Evolutionary conservation across 2,888 invertebrate genomes (phyloP), one percentile per base, ranked within the genome.

Genomic region (Galerucella nymphaeae): DNA sequence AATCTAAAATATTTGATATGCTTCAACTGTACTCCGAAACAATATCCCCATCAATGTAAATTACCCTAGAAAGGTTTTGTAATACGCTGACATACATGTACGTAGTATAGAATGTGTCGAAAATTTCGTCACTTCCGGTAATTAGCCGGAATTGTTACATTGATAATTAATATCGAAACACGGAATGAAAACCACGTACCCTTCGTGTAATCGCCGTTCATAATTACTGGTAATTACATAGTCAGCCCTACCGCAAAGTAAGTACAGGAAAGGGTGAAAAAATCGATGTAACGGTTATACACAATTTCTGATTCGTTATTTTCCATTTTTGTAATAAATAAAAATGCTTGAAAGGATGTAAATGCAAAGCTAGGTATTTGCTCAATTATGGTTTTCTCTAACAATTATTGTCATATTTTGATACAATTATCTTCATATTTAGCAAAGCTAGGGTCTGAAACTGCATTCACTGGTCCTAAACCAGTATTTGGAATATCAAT

Each of bases 111-210:
- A 80, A 80, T 81, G 80, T 75, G 79, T 78, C 79, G 75, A 75
- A 77, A 79, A 78, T 82, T 81, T 81, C 84, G 84, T 84, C 84
- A 84, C 80, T 80, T 85, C 85, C 84, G 79, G 84, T 79, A 84
- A 85, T 85, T 84, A 83, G 78, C 74, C 78, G 76, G 13, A 80
- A 83, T 84, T 82, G 84, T 84, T 85, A 83, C 83, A 82, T 84
- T 82, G 83, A 83, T 84, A 85, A 85, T 85, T 84, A 85, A 80
- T 71, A 71, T 71, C 16, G 75, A 62, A 66, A 59, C 62, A 66
- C 69, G 66, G 70, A 66, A 71, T 74, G 70, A 53, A 67, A 75
- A 70, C 66, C 71, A 61, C 68, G 75, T 73, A n/a, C 55, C 67
- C 55, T 73, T 67, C 72, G 71, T 73, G 71, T 74, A 72, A 74